phyloP scores from a whole-genome alignment of 2,797 vertebrate genomes.

The Myripristis murdjan region DNA sequence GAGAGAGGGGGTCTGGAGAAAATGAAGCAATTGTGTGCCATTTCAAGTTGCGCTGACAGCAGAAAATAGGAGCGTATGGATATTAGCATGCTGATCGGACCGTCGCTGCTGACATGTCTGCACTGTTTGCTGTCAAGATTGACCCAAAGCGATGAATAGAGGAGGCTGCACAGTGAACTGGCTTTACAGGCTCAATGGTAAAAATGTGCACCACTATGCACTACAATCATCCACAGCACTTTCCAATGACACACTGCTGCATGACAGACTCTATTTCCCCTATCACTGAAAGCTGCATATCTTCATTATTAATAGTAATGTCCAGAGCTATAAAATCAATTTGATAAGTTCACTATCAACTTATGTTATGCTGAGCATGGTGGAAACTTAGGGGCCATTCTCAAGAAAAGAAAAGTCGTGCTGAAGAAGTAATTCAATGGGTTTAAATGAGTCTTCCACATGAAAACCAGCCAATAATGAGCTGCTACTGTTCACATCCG shows the following conservation, averaged over 20 bases:
- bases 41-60: constrained; percentile 6
- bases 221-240: not conserved
- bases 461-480: constrained; percentile 16
- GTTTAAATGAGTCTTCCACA: constrained; percentile 13
- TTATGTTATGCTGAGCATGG: no score
- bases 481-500: constrained; percentile 2
- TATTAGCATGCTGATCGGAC: constrained; percentile 41
- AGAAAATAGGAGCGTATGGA: not conserved
- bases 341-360: not conserved
- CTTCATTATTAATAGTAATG: not conserved
- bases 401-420: constrained; percentile 24
- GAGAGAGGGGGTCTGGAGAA: not conserved
- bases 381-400: constrained; percentile 23
- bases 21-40: not conserved
- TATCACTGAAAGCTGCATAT: no score
- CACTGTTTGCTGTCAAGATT: constrained; percentile 29
- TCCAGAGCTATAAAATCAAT: not conserved
- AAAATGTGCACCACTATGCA: no score
- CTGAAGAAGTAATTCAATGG: constrained; percentile 19
- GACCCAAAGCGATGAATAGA: constrained; percentile 1
- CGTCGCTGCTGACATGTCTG: not conserved
- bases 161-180: not conserved
- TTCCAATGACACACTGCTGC: not conserved
- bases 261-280: no score
- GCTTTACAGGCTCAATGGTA: constrained; percentile 11